A percentile compares a stretch with the other conserved stretches of the same genome.
These are phyloP conservation scores for Pemphredon lugubris DNA, from an alignment of 2,888 invertebrate genomes.

Conservation along the genomic window DNA sequence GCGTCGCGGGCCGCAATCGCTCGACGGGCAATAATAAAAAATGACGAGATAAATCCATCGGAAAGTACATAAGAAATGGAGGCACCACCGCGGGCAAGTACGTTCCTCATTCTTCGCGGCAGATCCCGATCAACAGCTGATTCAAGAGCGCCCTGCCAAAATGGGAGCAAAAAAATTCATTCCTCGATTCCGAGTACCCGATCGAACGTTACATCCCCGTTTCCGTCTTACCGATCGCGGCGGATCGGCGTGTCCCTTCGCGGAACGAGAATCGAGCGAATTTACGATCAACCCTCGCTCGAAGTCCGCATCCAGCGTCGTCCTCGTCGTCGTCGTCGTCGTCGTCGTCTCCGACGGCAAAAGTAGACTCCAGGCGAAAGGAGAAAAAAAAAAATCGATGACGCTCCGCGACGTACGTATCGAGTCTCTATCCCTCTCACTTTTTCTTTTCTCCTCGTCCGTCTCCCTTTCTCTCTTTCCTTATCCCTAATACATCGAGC, in stretches of 20 bases:
- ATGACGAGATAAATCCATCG: conserved; percentile 30
- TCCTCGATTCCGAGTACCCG: conserved; percentile 46
- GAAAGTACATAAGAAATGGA: conserved; percentile 33
- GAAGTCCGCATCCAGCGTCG: conserved; percentile 21
- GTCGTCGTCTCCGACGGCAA: conserved; percentile 11
- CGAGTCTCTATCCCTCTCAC: conserved; percentile 9
- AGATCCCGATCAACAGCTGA: conserved; percentile 58
- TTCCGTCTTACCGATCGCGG: conserved; percentile 16
- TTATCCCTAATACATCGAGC: conserved; percentile 49
- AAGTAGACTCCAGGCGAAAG: conserved; percentile 11
- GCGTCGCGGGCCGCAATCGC: no score
- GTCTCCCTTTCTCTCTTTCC: conserved; percentile 8
- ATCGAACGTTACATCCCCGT: conserved; percentile 32
- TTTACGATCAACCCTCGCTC: conserved; percentile 58
- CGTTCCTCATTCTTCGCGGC: conserved; percentile 37
- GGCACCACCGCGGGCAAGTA: conserved; percentile 17
- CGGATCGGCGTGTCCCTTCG: conserved; percentile 35
- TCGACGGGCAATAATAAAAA: neutral
- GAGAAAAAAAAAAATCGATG: conserved; percentile 31
- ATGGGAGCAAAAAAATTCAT: conserved; percentile 46
- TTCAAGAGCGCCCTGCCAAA: conserved; percentile 18
- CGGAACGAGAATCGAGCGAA: conserved; percentile 52
- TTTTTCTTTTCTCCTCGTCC: conserved; percentile 21
- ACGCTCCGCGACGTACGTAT: neutral
- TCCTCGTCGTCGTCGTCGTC: no score